Percentiles rank a stretch among this genome's conserved stretches.
phyloP scores from a whole-genome alignment of 2,113 vertebrate genomes.

The Aphelocoma coerulescens region DNA sequence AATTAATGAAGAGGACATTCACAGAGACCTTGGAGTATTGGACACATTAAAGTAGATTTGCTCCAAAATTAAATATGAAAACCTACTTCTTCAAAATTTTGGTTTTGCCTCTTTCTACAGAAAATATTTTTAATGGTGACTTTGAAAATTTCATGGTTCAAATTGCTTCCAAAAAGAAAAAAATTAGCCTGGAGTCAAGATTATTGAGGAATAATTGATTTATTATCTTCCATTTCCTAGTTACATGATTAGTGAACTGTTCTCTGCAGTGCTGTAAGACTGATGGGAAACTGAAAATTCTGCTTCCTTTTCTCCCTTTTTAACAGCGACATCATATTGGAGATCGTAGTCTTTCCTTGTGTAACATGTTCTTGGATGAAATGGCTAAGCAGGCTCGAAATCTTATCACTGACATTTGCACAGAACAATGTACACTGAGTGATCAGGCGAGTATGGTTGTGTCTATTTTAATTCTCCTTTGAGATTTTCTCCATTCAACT shows the following conservation, averaged over 20 bases:
- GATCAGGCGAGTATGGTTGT: conserved; percentile 85
- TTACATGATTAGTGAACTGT: not conserved
- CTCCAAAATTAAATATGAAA: not conserved
- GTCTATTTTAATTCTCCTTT: not conserved
- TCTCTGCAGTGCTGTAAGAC: not conserved
- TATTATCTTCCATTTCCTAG: not conserved
- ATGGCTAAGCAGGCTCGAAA: conserved; percentile 98
- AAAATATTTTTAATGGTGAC: not conserved
- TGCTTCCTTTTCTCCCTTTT: not conserved
- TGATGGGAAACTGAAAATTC: not conserved
- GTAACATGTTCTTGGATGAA: conserved; percentile 99
- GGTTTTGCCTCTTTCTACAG: not conserved
- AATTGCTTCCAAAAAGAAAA: not conserved
- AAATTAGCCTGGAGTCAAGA: not conserved
- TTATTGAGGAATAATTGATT: not conserved
- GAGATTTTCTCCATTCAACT: not conserved
- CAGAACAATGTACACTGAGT: conserved; percentile 95
- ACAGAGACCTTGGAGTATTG: not conserved
- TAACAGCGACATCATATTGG: conserved; percentile 94
- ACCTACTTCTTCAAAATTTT: not conserved
- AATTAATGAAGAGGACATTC: not conserved
- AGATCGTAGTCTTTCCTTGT: conserved; percentile 95
- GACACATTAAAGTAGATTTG: not conserved
- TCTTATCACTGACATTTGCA: conserved; percentile 98
- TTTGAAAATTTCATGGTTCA: not conserved